Evolutionary conservation across 1,140 invertebrate genomes (phyloP).

Genomic region (Diplogasteroides magnus): DNA sequence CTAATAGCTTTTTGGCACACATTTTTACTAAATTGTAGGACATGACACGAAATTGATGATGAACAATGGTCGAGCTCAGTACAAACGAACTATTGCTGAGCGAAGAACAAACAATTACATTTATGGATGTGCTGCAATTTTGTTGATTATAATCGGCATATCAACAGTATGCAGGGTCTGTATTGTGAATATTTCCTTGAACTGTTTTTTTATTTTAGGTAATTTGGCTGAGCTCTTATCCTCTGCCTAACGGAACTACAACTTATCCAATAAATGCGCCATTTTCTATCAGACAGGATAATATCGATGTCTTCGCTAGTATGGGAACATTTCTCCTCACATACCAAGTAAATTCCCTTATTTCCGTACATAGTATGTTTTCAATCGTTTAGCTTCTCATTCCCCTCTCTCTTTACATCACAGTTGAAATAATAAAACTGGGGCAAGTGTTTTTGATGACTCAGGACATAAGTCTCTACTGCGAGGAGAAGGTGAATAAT

Average conservation of each 20-base stretch:
- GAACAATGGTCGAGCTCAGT: conserved; percentile 88
- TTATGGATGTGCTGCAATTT: neutral
- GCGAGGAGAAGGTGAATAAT: conserved; percentile 14
- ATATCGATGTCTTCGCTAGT: neutral
- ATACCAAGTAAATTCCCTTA: too few species aligned
- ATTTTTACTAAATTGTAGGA: conserved; percentile 60
- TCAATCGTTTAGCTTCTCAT: conserved; percentile 89
- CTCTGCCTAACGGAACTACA: conserved; percentile 21
- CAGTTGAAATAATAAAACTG: conserved; percentile 90
- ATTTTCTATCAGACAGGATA: neutral
- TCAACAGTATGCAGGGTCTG: conserved; percentile 93
- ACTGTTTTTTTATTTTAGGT: conserved; percentile 83
- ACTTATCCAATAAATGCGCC: neutral
- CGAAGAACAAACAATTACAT: conserved; percentile 72
- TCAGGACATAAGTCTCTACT: conserved; percentile 23
- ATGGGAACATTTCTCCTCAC: too few species aligned
- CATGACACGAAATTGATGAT: conserved; percentile 96
- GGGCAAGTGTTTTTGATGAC: conserved; percentile 71
- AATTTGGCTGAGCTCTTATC: conserved; percentile 69
- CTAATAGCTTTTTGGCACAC: conserved; percentile 5
- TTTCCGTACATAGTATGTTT: too few species aligned
- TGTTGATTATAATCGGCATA: conserved; percentile 54
- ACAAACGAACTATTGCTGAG: conserved; percentile 86
- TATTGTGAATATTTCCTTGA: too few species aligned
- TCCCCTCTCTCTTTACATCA: conserved; percentile 90